phyloP scores from a whole-genome alignment of 1,140 invertebrate genomes.

The Tetramorium alpestre region DNA sequence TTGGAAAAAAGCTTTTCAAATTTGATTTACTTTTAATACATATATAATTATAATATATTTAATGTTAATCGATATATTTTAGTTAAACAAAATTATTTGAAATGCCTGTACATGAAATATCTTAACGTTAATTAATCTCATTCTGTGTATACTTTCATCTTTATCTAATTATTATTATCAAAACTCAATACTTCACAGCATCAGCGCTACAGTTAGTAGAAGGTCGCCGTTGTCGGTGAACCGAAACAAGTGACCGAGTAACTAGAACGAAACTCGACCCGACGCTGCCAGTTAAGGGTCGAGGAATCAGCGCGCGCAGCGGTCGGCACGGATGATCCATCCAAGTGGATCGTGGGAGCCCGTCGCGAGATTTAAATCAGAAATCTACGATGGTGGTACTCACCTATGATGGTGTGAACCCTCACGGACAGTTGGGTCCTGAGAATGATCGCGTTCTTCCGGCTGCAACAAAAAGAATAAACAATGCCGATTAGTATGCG shows the following conservation, averaged over 20 bases:
- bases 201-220: conserved; percentile 45
- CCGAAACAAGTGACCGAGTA: conserved; percentile 60
- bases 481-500: conserved; percentile 77
- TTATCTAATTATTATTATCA: neutral
- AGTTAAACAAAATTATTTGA: neutral
- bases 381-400: conserved; percentile 83
- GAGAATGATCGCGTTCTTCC: conserved; percentile 98
- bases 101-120: no score
- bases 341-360: conserved; percentile 72
- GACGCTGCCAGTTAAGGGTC: conserved; percentile 63
- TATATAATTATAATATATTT: no score
- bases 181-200: conserved; percentile 18
- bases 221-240: conserved; percentile 42
- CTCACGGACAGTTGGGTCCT: conserved; percentile 98
- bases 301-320: conserved; percentile 63
- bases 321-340: conserved; percentile 67
- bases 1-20: neutral
- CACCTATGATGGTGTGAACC: conserved; percentile 99
- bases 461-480: conserved; percentile 89
- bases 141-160: neutral
- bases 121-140: neutral
- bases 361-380: conserved; percentile 65
- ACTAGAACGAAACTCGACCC: conserved; percentile 67
- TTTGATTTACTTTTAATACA: neutral
- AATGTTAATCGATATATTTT: neutral